Evolutionary conservation across 2,888 invertebrate species (phyloP).

Genomic region (Chrysolina haemoptera): DNA sequence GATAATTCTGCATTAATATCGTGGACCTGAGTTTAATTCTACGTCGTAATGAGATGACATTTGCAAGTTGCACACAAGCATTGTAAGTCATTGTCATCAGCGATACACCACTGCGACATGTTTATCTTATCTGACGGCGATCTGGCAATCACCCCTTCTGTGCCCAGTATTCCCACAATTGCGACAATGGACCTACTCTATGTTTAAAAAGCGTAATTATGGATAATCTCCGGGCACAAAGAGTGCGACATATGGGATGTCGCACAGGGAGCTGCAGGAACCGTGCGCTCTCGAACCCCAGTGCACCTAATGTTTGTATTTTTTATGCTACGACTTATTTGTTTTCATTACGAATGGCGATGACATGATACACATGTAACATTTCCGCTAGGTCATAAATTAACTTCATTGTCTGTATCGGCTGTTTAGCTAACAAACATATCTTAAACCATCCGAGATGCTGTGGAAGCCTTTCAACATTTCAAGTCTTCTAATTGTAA

Average conservation of each 20-base stretch:
- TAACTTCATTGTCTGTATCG: constrained; percentile 32
- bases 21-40: constrained; percentile 24
- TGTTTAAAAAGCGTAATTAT: constrained; percentile 69
- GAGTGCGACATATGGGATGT: constrained; percentile 67
- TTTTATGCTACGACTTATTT: constrained; percentile 42
- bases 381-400: constrained; percentile 44
- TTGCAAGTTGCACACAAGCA: constrained; percentile 45
- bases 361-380: constrained; percentile 51
- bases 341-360: constrained; percentile 49
- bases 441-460: neutral
- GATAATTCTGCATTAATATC: constrained; percentile 34
- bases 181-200: constrained; percentile 65
- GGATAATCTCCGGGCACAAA: constrained; percentile 66
- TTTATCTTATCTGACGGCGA: constrained; percentile 67
- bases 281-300: constrained; percentile 5
- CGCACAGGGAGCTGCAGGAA: constrained; percentile 50
- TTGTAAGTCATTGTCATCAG: constrained; percentile 58
- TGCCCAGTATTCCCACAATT: constrained; percentile 63
- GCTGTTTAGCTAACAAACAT: constrained; percentile 27
- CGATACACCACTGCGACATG: constrained; percentile 53
- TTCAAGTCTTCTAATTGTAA: neutral
- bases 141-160: constrained; percentile 63
- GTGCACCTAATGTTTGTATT: constrained; percentile 33
- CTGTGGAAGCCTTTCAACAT: neutral
- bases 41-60: constrained; percentile 39